phyloP scores from a whole-genome alignment of 2,113 vertebrate genomes.

The Porphyrio hochstetteri region DNA sequence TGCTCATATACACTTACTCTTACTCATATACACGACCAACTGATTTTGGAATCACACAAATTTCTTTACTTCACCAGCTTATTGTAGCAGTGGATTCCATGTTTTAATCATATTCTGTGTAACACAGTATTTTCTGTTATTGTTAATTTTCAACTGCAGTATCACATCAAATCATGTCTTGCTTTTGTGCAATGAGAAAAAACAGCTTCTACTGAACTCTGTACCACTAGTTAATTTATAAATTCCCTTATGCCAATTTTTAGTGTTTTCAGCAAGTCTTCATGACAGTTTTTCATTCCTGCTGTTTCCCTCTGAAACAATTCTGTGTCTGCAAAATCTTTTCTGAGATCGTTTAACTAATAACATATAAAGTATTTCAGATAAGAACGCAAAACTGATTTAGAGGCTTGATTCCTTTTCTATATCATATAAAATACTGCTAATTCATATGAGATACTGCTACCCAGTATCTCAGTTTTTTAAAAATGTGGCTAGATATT shows the following conservation, averaged over 20 bases:
- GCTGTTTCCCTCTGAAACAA: not conserved
- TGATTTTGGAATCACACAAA: not conserved
- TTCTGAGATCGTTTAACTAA: not conserved
- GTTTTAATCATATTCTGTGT: not conserved
- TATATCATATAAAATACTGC: not conserved
- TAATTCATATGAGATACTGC: not conserved
- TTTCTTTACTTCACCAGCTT: not conserved
- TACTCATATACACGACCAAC: not conserved
- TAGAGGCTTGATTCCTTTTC: not conserved
- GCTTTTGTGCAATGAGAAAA: not conserved
- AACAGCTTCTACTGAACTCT: not conserved
- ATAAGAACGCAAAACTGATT: not conserved
- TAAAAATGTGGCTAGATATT: not conserved
- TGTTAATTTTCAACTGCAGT: not conserved
- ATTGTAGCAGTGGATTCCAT: not conserved
- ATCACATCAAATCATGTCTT: not conserved
- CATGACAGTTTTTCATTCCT: not conserved
- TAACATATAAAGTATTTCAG: not conserved
- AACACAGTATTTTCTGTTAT: not conserved
- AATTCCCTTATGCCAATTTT: not conserved
- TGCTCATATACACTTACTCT: not conserved
- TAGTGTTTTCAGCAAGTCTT: not conserved
- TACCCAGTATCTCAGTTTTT: not conserved
- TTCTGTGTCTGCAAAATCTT: not conserved
- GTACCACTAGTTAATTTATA: not conserved